Percentiles rank a stretch among this genome's conserved stretches.
phyloP scores from a whole-genome alignment of 2,888 invertebrate species.

The Luperina nickerlii region DNA sequence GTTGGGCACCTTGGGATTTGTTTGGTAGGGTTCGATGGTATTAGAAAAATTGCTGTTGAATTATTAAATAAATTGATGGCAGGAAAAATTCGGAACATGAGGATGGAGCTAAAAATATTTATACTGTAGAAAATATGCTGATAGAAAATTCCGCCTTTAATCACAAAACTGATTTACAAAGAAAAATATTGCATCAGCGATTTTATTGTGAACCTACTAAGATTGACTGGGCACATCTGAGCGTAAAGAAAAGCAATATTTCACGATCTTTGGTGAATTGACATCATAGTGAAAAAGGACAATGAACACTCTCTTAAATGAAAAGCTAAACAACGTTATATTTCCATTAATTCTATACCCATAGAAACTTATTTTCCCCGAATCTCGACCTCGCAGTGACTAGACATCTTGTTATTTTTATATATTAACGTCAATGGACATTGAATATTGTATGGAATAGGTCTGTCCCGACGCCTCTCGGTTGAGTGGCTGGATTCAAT shows the following conservation, averaged over 20 bases:
- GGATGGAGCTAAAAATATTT: not conserved
- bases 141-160: not conserved
- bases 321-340: conserved; percentile 18
- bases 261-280: not conserved
- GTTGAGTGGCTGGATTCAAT: conserved; percentile 48
- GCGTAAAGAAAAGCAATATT: not conserved
- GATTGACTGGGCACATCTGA: not conserved
- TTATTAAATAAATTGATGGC: conserved; percentile 34
- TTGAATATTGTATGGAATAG: conserved; percentile 54
- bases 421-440: conserved; percentile 51
- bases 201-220: not conserved
- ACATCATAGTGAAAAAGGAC: not conserved
- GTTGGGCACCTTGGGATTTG: not conserved
- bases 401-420: conserved; percentile 52
- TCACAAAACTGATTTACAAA: not conserved
- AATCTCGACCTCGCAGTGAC: conserved; percentile 21
- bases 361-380: conserved; percentile 28
- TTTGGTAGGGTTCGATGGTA: conserved; percentile 6
- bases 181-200: not conserved
- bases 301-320: not conserved
- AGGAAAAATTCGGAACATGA: not conserved
- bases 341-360: conserved; percentile 17
- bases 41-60: conserved; percentile 39
- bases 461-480: conserved; percentile 21
- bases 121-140: not conserved